Evolutionary conservation across 37 sponge, comb jelly and placozoan species (phyloP).

Genomic region (Beroe ovata): DNA sequence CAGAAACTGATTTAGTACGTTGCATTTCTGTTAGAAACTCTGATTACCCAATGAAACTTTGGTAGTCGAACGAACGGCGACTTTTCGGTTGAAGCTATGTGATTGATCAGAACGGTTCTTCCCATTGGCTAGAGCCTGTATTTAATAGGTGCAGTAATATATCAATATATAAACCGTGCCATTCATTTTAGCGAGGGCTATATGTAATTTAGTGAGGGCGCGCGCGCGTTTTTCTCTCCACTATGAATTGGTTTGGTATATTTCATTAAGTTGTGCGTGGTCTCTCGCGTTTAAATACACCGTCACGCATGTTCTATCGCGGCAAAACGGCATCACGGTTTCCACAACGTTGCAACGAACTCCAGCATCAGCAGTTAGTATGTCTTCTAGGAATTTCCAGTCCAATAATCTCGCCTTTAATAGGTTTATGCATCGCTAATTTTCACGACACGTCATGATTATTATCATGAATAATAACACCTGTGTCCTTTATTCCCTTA

Average conservation of each 20-base stretch:
- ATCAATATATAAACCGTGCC: neutral
- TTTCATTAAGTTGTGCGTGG: neutral
- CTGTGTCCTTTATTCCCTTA: too few relatives aligned
- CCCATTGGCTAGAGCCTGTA: neutral
- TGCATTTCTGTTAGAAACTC: conserved; percentile 8
- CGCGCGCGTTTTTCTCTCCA: neutral
- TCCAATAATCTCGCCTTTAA: too few relatives aligned
- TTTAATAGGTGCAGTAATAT: neutral
- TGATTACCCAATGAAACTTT: conserved; percentile 61
- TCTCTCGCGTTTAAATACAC: too few relatives aligned
- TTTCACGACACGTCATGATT: too few relatives aligned
- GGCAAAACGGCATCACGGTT: too few relatives aligned
- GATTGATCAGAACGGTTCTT: neutral
- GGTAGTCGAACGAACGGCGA: conserved; percentile 18
- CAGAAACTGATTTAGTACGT: conserved; percentile 65
- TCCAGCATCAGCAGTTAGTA: too few relatives aligned
- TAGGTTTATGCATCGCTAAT: too few relatives aligned
- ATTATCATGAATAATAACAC: too few relatives aligned
- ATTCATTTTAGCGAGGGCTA: neutral
- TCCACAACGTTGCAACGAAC: too few relatives aligned
- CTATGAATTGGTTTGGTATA: neutral
- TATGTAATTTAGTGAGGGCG: neutral
- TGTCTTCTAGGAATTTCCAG: too few relatives aligned
- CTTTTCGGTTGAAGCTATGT: conserved; percentile 35
- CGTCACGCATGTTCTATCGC: too few relatives aligned